Percentiles rank a stretch among this genome's conserved stretches.
Evolutionary conservation across 2,888 invertebrate genomes (phyloP).

Genomic region (Mactromeris polynyma): DNA sequence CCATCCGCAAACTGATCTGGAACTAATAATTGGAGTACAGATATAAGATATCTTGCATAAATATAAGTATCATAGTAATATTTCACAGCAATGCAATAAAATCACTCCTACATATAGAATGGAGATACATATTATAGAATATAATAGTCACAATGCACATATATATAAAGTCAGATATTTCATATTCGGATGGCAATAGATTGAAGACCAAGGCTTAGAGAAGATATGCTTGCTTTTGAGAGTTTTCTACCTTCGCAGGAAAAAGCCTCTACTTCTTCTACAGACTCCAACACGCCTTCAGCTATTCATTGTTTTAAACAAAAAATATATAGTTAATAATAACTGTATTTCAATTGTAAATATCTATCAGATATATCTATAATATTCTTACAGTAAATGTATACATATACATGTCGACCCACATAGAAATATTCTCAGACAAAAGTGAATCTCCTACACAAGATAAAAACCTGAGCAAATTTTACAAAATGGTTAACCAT

Average conservation of each 20-base stretch:
- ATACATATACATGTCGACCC: too few species aligned
- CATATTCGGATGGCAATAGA: background rate
- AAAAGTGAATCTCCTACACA: too few species aligned
- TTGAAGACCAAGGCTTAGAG: background rate
- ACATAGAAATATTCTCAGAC: too few species aligned
- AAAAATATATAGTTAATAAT: background rate
- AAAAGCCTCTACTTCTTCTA: background rate
- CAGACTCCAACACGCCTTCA: background rate
- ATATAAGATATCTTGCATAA: slow-evolving; percentile 28
- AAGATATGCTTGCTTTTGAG: background rate
- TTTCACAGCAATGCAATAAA: background rate
- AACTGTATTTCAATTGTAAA: background rate
- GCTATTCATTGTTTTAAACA: background rate
- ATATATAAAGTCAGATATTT: background rate
- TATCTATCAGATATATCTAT: background rate
- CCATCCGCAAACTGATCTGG: slow-evolving; percentile 78
- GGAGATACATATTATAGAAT: background rate
- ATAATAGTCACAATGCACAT: background rate
- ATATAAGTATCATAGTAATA: background rate
- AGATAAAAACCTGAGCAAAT: too few species aligned
- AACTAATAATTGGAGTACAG: slow-evolving; percentile 61
- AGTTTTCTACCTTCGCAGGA: background rate
- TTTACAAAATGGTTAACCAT: too few species aligned
- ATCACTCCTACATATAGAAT: too few species aligned
- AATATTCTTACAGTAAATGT: too few species aligned